phyloP scores from a whole-genome alignment of 2,888 invertebrate genomes.

The Dicyrtomina minuta region DNA sequence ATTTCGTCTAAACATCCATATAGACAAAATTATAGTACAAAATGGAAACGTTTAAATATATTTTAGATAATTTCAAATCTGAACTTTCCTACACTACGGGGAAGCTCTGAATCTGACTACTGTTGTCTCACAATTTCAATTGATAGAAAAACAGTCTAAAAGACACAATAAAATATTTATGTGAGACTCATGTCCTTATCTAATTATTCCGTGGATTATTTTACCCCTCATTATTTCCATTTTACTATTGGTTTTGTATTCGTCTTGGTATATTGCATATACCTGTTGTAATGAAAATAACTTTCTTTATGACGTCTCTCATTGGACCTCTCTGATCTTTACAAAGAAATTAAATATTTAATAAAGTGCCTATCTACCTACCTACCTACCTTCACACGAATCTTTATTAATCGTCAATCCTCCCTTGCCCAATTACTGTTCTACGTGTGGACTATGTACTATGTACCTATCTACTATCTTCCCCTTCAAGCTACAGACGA shows the following conservation, averaged over 20 bases:
- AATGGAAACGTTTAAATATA: too few species aligned
- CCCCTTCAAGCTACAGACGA: too few species aligned
- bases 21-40: background rate
- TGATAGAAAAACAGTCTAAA: conserved; percentile 1
- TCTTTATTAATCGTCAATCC: background rate
- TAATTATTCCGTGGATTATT: conserved; percentile 22
- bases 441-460: too few species aligned
- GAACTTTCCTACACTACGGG: too few species aligned
- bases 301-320: too few species aligned
- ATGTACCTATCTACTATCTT: too few species aligned
- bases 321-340: too few species aligned
- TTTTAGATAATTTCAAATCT: too few species aligned
- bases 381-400: background rate
- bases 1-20: background rate
- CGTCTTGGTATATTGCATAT: too few species aligned
- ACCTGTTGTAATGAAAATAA: too few species aligned
- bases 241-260: too few species aligned
- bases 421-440: background rate
- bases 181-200: conserved; percentile 18
- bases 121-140: background rate
- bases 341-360: background rate
- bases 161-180: conserved; percentile 22
- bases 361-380: background rate
- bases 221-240: background rate
- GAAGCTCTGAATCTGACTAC: too few species aligned